Evolutionary conservation across 2,888 invertebrate genomes (phyloP).

Genomic region (Girardia tigrina): DNA sequence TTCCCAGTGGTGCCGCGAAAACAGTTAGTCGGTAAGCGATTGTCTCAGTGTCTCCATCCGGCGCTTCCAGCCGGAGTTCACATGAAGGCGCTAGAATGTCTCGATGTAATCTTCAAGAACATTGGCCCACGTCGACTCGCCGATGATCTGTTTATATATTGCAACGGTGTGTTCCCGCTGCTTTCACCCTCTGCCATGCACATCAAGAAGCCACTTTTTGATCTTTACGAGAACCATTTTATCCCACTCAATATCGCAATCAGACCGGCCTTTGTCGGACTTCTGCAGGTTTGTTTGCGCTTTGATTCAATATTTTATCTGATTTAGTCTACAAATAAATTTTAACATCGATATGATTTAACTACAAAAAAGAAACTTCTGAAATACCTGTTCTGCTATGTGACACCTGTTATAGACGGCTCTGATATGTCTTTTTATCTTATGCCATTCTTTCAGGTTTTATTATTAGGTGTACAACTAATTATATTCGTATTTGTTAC

Average conservation of each 20-base stretch:
- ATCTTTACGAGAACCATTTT: slow-evolving; percentile 72
- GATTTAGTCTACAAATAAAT: too few relatives aligned
- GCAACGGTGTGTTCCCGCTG: slow-evolving; percentile 68
- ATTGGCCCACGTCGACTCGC: slow-evolving; percentile 67
- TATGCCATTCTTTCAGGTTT: too few relatives aligned
- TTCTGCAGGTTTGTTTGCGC: slow-evolving; percentile 56
- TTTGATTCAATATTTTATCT: not conserved
- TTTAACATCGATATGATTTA: too few relatives aligned
- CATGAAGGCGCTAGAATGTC: slow-evolving; percentile 74
- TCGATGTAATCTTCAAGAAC: slow-evolving; percentile 73
- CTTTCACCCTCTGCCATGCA: slow-evolving; percentile 75
- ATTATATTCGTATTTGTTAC: too few relatives aligned
- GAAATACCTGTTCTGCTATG: too few relatives aligned
- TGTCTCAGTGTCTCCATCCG: slow-evolving; percentile 84
- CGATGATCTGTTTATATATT: slow-evolving; percentile 60
- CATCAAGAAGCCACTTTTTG: slow-evolving; percentile 66
- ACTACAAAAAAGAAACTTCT: too few relatives aligned
- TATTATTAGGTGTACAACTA: too few relatives aligned
- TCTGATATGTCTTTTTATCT: too few relatives aligned
- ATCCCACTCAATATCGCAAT: slow-evolving; percentile 65
- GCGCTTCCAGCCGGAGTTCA: slow-evolving; percentile 78
- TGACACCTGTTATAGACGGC: too few relatives aligned
- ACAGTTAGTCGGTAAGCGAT: slow-evolving; percentile 71
- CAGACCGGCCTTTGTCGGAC: slow-evolving; percentile 68
- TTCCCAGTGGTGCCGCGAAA: slow-evolving; percentile 71